Base-by-base conservation (phyloP, 92 coral and sea anemone species). In the Zoanthus sociatus region DNA sequence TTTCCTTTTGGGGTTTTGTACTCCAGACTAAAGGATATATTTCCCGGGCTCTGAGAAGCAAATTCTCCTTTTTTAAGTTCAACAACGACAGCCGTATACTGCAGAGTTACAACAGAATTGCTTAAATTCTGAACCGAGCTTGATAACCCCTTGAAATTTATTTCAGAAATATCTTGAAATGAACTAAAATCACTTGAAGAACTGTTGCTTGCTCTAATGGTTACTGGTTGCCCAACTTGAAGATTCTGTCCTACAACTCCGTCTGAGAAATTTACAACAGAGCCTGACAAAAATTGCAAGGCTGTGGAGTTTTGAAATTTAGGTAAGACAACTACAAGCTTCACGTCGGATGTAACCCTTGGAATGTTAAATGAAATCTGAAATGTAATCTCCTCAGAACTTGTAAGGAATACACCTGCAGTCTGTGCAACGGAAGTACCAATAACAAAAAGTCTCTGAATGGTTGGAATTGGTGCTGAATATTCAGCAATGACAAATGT, bases 261-360 rank as follows among this genome's bases (percentile, higher is more conserved):
- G 73, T 31, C 50, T 18, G 90, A 77, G 64, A 97, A 74, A 20
- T 69, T 83, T 15, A 73, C 16, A 11, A 96, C 88, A 13, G 83
- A 83, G 26, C 94, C 93, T 10, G 90, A 78, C 20, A 87, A 42
- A 78, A 92, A 91, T 66, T 74, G 76, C 88, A 97, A 77, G 10
- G 95, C 93, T 31, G 94, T 88, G 42, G 91, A 81, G 21, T 79
- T 83, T 58, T 50, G 76, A 67, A 95, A 97, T 0, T 79, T 56
- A 10, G 97, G 98, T 66, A 95, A 76, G 6, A 44, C 54, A 1
- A 97, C 76, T 14, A 44, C 48, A 8, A 95, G 90, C 53, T 84
- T 82, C 42, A 97, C 21, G 44, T 89, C 81, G 68, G 96, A 89
- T 18, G 98, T 93, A 64, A 97, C 64, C 63, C 93, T 93, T 0